Evolutionary conservation across 2,888 invertebrate genomes (phyloP), one percentile per base, ranked within the genome.

Genomic region (Leptinotarsa haldemani): DNA sequence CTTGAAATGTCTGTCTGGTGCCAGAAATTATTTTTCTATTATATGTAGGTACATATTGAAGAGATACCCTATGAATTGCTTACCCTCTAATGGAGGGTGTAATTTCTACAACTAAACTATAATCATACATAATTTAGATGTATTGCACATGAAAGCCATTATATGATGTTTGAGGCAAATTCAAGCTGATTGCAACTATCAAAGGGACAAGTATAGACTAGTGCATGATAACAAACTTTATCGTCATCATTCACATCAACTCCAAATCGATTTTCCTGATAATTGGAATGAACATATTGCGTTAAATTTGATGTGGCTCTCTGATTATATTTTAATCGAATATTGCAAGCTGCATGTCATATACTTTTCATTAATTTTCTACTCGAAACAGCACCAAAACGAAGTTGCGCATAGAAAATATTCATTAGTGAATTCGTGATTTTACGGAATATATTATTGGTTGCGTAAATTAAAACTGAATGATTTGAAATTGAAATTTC

Each of bases 281-380:
- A n/a, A 61, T 61, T 61, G 40, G n/a, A 40, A 61, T 61, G 61
- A 18, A 40, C 61, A 25, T 61, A 61, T 40, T 61, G 30, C 61
- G n/a, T 22, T 22, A 22, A 40, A 61, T 15, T 25, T 30, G 61
- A 40, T 61, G 13, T n/a, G 16, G 9, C 9, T 30, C 16, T 61
- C 61, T 40, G n/a, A 61, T 40, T 40, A 61, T 40, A 61, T 61
- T n/a, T n/a, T 5, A 61, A 61, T 61, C n/a, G 30, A 40, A 61
- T 61, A 61, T 61, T n/a, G n/a, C 30, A n/a, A n/a, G 61, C n/a
- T 61, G n/a, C 30, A 16, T 30, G n/a, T 18, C 30, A 40, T n/a
- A n/a, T 16, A 25, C 30, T 61, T 18, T 61, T 30, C 61, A 61
- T 30, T 18, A 40, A 40, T 25, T 40, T 40, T 5, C 61, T 7